These are phyloP conservation scores for Sebastes minor DNA, from an alignment of 2,797 vertebrate genomes.

Conservation along the genomic window DNA sequence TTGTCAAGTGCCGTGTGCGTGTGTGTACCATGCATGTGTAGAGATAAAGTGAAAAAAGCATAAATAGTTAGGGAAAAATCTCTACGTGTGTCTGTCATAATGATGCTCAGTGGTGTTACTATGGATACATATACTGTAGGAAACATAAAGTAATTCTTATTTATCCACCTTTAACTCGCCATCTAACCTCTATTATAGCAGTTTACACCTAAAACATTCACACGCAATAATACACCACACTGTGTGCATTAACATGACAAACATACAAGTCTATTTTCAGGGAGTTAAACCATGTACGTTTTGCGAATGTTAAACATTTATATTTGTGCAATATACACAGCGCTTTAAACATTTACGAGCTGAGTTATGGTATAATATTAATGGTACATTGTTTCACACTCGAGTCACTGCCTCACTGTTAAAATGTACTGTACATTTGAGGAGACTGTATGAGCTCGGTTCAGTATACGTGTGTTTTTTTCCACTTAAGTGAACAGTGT, in stretches of 20 bases:
- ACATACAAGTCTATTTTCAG: not conserved
- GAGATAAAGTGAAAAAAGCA: not conserved
- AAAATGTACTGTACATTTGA: not conserved
- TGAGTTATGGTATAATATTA: not conserved
- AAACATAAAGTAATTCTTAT: not conserved
- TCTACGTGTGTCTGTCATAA: not conserved
- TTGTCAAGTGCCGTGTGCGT: not conserved
- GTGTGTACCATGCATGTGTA: not conserved
- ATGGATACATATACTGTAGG: not conserved
- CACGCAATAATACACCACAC: not conserved
- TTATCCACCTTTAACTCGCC: not conserved
- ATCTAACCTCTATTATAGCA: not conserved
- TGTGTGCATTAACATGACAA: not conserved
- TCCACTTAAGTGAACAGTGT: not conserved
- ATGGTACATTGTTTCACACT: not conserved
- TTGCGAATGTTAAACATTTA: constrained; percentile 8
- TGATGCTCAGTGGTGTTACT: not conserved
- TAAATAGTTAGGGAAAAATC: too few species aligned
- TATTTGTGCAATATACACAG: not conserved
- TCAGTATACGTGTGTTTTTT: not conserved
- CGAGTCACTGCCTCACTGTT: not conserved
- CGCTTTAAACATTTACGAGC: constrained; percentile 2
- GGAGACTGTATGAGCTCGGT: not conserved
- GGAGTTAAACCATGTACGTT: not conserved
- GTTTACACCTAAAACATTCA: not conserved